These are phyloP conservation scores for Leptonema lineaticorne DNA, from an alignment of 1,140 invertebrate genomes.

Conservation along the genomic window DNA sequence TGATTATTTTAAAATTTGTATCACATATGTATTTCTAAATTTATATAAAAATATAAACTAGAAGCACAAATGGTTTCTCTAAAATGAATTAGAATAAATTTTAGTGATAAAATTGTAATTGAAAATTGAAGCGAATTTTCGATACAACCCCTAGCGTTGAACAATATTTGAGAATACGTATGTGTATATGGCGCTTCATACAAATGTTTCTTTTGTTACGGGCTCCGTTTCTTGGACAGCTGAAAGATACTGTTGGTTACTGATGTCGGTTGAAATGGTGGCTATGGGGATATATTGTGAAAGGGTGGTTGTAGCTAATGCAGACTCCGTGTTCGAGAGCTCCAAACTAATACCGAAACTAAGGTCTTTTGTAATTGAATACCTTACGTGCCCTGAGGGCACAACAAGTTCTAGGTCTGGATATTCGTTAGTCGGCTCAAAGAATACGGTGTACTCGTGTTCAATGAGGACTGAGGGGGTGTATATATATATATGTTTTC, in stretches of 20 bases:
- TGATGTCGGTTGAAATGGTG: neutral
- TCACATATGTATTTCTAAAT: no score
- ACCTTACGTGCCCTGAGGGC: constrained; percentile 25
- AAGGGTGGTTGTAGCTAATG: constrained; percentile 5
- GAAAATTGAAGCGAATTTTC: no score
- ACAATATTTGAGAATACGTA: no score
- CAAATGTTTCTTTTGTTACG: constrained; percentile 8
- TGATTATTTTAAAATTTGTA: no score
- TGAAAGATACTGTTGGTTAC: no score
- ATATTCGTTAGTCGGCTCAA: constrained; percentile 15
- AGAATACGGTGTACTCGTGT: neutral
- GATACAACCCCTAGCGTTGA: no score
- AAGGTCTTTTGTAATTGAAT: constrained; percentile 31
- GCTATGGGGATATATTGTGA: neutral
- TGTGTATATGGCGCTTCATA: neutral
- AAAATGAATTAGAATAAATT: no score
- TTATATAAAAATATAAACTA: no score
- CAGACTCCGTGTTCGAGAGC: constrained; percentile 23
- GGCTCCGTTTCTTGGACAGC: neutral
- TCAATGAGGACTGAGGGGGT: neutral
- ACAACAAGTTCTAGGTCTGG: constrained; percentile 20
- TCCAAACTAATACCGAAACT: constrained; percentile 27
- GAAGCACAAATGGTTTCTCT: no score
- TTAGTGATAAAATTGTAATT: no score
- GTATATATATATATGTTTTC: neutral